Evolutionary conservation across 2,888 invertebrate species (phyloP).

Genomic region (Thysanoteuthis rhombus): DNA sequence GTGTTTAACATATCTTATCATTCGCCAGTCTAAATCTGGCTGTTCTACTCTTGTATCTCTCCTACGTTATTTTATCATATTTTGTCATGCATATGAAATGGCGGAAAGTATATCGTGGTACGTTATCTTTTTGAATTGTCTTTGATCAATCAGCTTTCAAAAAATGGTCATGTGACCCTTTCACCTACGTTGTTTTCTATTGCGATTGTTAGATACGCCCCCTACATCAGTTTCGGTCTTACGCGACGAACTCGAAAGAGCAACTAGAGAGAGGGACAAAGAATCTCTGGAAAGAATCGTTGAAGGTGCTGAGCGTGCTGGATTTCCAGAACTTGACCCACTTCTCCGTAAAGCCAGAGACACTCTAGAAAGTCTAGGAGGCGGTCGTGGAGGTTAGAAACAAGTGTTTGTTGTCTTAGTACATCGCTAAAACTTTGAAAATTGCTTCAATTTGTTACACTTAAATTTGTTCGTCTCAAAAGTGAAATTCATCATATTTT

Average conservation of each 20-base stretch:
- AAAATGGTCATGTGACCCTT: not conserved
- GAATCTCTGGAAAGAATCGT: not conserved
- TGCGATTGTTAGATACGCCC: not conserved
- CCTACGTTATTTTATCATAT: no score
- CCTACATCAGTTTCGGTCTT: not conserved
- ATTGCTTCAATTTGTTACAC: no score
- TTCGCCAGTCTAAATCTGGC: no score
- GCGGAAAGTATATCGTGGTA: not conserved
- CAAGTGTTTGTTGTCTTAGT: not conserved
- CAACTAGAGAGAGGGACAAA: not conserved
- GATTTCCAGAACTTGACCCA: not conserved
- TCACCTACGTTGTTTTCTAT: not conserved
- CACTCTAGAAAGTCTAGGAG: not conserved
- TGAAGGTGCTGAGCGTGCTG: not conserved
- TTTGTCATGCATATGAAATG: not conserved
- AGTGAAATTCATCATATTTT: no score
- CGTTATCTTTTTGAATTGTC: not conserved
- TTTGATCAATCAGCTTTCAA: no score
- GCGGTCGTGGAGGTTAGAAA: slow-evolving; percentile 19
- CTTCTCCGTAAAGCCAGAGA: slow-evolving; percentile 20
- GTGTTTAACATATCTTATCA: no score
- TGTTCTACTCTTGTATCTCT: no score
- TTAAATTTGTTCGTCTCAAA: no score
- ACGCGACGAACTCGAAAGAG: not conserved
- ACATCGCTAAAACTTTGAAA: no score